Percentiles rank a stretch among this genome's conserved stretches.
phyloP scores from a whole-genome alignment of 92 coral and sea anemone species.

The Epizoanthus stellaris region DNA sequence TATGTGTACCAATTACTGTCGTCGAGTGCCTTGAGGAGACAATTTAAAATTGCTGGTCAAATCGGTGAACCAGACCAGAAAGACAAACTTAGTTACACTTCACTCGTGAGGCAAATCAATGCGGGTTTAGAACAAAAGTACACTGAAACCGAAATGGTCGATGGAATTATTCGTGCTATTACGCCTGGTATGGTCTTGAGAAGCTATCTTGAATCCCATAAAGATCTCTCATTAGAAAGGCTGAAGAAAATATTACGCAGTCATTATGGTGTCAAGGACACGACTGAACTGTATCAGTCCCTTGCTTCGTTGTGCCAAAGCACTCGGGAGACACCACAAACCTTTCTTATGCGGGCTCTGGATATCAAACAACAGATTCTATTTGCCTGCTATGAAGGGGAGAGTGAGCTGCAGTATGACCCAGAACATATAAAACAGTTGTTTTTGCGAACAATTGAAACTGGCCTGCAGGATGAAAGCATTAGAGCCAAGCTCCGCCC shows the following conservation, averaged over 20 bases:
- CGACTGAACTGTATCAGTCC: slow-evolving; percentile 62
- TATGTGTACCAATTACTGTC: slow-evolving; percentile 26
- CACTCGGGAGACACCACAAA: slow-evolving; percentile 62
- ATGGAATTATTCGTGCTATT: slow-evolving; percentile 63
- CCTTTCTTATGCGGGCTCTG: slow-evolving; percentile 67
- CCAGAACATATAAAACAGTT: slow-evolving; percentile 53
- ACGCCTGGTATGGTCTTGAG: slow-evolving; percentile 54
- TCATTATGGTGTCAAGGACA: slow-evolving; percentile 69
- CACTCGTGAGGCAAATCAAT: slow-evolving; percentile 72
- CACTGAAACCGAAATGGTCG: slow-evolving; percentile 55
- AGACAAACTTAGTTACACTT: slow-evolving; percentile 60
- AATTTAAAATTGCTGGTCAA: slow-evolving; percentile 56
- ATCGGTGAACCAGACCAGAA: slow-evolving; percentile 63
- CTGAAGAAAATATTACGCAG: slow-evolving; percentile 59
- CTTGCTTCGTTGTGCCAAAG: slow-evolving; percentile 59
- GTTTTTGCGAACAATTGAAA: slow-evolving; percentile 57
- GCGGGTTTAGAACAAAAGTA: slow-evolving; percentile 48
- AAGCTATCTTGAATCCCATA: slow-evolving; percentile 51
- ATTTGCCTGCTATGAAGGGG: slow-evolving; percentile 45
- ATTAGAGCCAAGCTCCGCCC: slow-evolving; percentile 59
- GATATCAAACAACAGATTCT: slow-evolving; percentile 57
- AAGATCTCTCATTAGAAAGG: slow-evolving; percentile 50
- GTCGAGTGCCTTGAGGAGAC: slow-evolving; percentile 38
- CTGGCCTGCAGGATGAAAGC: slow-evolving; percentile 63
- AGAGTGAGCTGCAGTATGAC: slow-evolving; percentile 57